Conservation (phyloP, 2,113 vertebrate species). For the Heliornis fulica region DNA sequence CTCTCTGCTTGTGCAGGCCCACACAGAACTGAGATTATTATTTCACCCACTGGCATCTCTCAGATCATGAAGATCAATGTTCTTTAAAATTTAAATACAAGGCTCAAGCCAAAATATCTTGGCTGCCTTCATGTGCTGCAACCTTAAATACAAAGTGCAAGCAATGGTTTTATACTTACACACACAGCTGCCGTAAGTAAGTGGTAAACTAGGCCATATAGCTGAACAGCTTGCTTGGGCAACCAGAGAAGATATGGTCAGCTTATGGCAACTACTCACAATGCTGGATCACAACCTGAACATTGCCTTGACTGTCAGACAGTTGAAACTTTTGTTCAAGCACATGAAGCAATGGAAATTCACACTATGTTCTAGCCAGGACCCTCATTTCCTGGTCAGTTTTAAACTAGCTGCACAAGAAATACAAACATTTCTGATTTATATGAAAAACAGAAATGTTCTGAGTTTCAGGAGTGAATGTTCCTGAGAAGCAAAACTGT, state of each 20-base stretch:
- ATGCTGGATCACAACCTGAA: not conserved
- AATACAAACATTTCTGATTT: not conserved
- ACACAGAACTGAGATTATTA: not conserved
- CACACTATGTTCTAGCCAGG: not conserved
- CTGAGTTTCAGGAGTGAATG: not conserved
- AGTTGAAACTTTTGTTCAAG: not conserved
- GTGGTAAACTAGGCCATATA: not conserved
- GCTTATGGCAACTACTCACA: not conserved
- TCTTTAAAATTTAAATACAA: slow-evolving; percentile 7
- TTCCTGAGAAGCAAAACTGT: not conserved
- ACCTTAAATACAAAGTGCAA: not conserved
- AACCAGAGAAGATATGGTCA: not conserved
- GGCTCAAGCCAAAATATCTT: not conserved
- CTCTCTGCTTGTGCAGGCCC: not conserved
- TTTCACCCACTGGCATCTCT: not conserved
- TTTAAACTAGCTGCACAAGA: not conserved
- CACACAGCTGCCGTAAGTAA: not conserved
- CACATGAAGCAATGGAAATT: not conserved
- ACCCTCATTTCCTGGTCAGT: not conserved
- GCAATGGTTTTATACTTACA: not conserved
- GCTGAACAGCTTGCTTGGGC: not conserved
- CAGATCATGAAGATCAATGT: not conserved
- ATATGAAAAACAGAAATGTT: not conserved
- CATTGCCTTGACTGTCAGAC: accelerated
- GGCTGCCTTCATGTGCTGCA: not conserved